Evolutionary conservation across 2,888 invertebrate species (phyloP).

Genomic region (Lysandra bellargus): DNA sequence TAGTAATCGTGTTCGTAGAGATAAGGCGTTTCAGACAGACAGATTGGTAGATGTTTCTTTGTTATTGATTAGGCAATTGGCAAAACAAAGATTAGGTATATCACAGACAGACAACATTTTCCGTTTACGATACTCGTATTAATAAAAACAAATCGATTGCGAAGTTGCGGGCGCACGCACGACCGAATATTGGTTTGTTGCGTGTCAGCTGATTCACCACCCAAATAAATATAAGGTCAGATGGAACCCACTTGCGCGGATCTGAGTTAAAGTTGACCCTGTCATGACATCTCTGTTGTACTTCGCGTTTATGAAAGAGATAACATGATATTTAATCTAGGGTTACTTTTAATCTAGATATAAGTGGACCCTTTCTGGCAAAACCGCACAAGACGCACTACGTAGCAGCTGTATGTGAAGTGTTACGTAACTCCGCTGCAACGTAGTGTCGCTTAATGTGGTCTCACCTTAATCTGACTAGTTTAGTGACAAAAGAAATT

Average conservation of each 20-base stretch:
- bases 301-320: not conserved
- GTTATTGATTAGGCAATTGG: not conserved
- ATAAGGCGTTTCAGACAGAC: not conserved
- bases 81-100: not conserved
- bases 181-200: not conserved
- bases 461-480: not conserved
- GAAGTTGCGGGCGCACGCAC: not conserved
- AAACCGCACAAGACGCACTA: not conserved
- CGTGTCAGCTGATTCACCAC: conserved; percentile 1
- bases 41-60: too few species aligned
- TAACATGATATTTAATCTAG: not conserved
- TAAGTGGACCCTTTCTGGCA: not conserved
- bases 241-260: not conserved
- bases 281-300: not conserved
- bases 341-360: not conserved
- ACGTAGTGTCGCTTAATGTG: not conserved
- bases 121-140: not conserved
- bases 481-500: not conserved
- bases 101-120: not conserved
- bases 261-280: not conserved
- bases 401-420: not conserved
- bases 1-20: not conserved
- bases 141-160: conserved; percentile 7
- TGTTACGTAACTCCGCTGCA: not conserved
- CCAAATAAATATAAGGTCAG: conserved; percentile 4